phyloP scores from a whole-genome alignment of 2,888 invertebrate species.

The Aspidiotus rigidus region DNA sequence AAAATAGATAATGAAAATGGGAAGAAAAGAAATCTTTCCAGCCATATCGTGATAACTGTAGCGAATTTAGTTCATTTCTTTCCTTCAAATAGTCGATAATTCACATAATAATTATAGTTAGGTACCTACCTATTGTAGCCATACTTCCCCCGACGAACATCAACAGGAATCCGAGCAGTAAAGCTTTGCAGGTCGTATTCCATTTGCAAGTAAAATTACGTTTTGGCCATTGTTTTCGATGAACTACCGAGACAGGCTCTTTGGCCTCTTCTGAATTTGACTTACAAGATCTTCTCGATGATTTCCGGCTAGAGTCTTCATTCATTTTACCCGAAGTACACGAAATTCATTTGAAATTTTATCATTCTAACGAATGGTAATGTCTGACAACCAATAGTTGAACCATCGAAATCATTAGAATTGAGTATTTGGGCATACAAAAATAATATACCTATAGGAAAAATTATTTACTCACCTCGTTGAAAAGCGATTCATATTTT shows the following conservation, averaged over 20 bases:
- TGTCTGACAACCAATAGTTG: neutral
- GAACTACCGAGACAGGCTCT: neutral
- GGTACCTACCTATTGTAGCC: slow-evolving; percentile 67
- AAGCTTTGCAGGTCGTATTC: slow-evolving; percentile 82
- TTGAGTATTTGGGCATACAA: neutral
- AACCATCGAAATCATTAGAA: neutral
- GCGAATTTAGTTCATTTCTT: no score
- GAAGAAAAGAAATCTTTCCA: no score
- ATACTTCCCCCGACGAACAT: slow-evolving; percentile 84
- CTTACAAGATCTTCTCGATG: slow-evolving; percentile 21
- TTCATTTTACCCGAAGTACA: slow-evolving; percentile 6
- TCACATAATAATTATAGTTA: no score
- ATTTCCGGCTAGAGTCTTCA: slow-evolving; percentile 25
- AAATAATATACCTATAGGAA: neutral
- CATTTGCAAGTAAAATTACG: slow-evolving; percentile 56
- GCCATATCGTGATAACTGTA: no score
- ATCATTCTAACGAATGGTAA: neutral
- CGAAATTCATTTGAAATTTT: neutral
- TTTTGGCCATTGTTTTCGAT: slow-evolving; percentile 19
- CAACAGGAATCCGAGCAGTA: slow-evolving; percentile 74
- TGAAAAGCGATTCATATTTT: neutral
- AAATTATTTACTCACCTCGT: neutral
- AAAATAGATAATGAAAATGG: no score
- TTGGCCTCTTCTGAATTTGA: slow-evolving; percentile 21
- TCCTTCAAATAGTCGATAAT: no score